Evolutionary conservation across 2,113 vertebrate genomes (phyloP).

Genomic region (Oxygymnocypris stewartii): DNA sequence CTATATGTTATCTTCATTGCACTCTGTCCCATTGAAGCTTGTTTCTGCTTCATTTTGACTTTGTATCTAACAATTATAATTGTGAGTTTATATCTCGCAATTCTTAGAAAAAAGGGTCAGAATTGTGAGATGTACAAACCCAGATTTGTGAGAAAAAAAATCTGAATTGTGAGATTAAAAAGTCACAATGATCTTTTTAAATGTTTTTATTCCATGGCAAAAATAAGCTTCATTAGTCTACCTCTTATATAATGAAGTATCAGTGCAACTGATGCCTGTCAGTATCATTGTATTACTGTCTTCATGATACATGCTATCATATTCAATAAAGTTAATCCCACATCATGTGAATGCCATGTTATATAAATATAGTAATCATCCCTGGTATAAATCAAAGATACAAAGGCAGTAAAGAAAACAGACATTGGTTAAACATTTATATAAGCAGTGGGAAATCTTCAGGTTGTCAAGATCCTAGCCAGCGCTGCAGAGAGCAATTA

Average conservation of each 20-base stretch:
- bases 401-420: conserved; percentile 1
- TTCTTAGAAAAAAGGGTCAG: background rate
- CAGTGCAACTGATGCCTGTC: background rate
- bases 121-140: too few species aligned
- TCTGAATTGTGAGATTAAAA: background rate
- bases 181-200: background rate
- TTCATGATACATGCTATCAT: background rate
- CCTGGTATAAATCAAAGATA: background rate
- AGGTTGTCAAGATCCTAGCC: background rate
- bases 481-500: background rate
- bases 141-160: too few species aligned
- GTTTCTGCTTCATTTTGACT: background rate
- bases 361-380: background rate
- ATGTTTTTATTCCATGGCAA: too few species aligned
- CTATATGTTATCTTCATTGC: background rate
- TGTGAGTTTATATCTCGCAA: background rate
- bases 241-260: background rate
- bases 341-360: background rate
- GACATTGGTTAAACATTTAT: conserved; percentile 11
- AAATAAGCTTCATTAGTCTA: too few species aligned
- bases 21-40: background rate
- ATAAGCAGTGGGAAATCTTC: conserved; percentile 14
- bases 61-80: background rate
- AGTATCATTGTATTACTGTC: background rate
- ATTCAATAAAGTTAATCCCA: background rate